A percentile compares a stretch with the other conserved stretches of the same genome.
These are phyloP conservation scores for Phymorhynchus buccinoides DNA, from an alignment of 1,140 invertebrate genomes.

Conservation along the genomic window DNA sequence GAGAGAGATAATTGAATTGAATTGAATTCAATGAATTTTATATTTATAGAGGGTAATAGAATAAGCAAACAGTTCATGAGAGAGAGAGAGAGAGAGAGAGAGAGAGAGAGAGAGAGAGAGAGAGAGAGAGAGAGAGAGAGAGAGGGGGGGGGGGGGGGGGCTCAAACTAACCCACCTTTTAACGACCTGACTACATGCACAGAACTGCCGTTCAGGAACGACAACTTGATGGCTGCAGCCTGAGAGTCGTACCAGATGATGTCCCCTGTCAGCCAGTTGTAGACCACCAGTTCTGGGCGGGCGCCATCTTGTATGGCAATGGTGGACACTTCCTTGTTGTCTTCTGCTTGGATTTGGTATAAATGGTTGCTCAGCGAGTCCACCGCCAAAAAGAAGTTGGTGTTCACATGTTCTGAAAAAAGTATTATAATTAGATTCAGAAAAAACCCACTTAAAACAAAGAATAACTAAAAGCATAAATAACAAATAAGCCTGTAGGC, in stretches of 20 bases:
- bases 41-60: too few relatives aligned
- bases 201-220: not conserved
- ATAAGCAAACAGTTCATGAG: not conserved
- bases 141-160: too few relatives aligned
- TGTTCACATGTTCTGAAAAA: not conserved
- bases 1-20: too few relatives aligned
- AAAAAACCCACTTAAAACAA: not conserved
- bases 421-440: too few relatives aligned
- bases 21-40: too few relatives aligned
- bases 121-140: not conserved
- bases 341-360: not conserved
- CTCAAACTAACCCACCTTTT: constrained; percentile 1
- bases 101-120: not conserved
- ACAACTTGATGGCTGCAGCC: constrained; percentile 5
- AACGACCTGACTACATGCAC: not conserved
- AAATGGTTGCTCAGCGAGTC: not conserved
- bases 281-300: not conserved
- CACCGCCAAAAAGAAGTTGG: constrained; percentile 12
- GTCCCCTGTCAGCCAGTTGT: not conserved
- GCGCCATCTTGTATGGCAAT: not conserved
- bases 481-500: too few relatives aligned
- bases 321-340: not conserved
- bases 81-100: not conserved
- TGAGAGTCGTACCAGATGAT: constrained; percentile 17
- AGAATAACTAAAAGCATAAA: too few relatives aligned